Percentiles rank a stretch among this genome's conserved stretches.
phyloP scores from a whole-genome alignment of 2,888 invertebrate genomes.

The Linnaemya tessellans region DNA sequence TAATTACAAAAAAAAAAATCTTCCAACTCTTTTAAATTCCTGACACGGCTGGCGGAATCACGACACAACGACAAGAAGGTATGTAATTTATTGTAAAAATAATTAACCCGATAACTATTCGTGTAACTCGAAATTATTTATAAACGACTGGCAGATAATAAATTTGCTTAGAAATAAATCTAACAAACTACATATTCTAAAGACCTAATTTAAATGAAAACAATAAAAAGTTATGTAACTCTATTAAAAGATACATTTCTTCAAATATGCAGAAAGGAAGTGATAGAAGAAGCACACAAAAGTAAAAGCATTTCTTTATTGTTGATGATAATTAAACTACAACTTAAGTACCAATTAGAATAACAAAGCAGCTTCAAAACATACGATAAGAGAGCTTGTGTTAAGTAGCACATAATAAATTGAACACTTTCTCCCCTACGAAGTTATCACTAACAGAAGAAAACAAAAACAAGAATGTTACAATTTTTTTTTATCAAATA shows the following conservation, averaged over 20 bases:
- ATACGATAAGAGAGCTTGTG: constrained; percentile 44
- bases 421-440: background rate
- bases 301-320: constrained; percentile 8
- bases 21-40: constrained; percentile 9
- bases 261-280: constrained; percentile 31
- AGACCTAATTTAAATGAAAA: background rate
- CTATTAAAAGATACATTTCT: background rate
- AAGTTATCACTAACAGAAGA: background rate
- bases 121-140: constrained; percentile 29
- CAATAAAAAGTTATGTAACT: constrained; percentile 9
- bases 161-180: constrained; percentile 26
- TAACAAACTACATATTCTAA: background rate
- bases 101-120: constrained; percentile 43
- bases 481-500: constrained; percentile 37
- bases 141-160: constrained; percentile 16
- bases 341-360: constrained; percentile 9
- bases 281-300: constrained; percentile 18
- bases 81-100: constrained; percentile 44
- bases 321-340: constrained; percentile 40
- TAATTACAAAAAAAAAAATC: background rate
- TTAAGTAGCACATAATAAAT: constrained; percentile 46
- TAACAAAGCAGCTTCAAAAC: background rate
- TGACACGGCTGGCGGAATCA: constrained; percentile 24
- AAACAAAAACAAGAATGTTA: background rate
- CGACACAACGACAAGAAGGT: constrained; percentile 37